Base-by-base conservation (phyloP, 2,888 invertebrate species). In the Chirona hameri region DNA sequence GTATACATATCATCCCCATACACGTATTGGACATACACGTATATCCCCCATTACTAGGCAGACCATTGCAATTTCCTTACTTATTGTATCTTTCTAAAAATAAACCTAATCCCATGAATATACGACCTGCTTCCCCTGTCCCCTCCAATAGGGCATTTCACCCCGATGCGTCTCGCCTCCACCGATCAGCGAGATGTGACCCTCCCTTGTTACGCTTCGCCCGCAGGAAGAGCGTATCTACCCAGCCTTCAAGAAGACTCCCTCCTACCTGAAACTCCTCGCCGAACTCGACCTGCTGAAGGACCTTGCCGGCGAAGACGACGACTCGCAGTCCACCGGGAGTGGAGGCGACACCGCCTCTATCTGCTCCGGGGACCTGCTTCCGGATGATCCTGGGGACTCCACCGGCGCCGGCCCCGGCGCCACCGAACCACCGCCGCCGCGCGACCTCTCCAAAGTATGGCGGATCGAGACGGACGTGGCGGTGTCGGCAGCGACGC, bases 301-400 rank as follows among this genome's bases (percentile, higher is more conserved):
- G 85, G 92, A 92, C 82, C 88, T 88, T 12, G 86, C 88, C 2
- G 88, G 89, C 0, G 86, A 86, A 81, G 87, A 87, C 83, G 88
- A 88, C 52, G 92, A 92, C 80, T 84, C 84, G 4, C 84, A 84
- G 60, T 84, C 84, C 4, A 80, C 83, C 83, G 92, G 92, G 82
- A 87, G 87, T n/a, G 88, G 88, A 83, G 91, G 91, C 84, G 93
- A 94, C 2, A 93, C 92, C 87, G 95, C 95, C 85, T 93, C 93
- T 85, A 95, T 95, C 0, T 93, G 94, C 86, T 92, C 95, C 0
- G 96, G 94, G 87, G 96, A 96, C 0, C 94, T 96, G 83, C 96
- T 18, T 52, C 15, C 96, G 88, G 93, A 96, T 82, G 93, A 96
- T 82, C 92, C 94, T n/a, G 95, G 96, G 0, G 92, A 91, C 2